Evolutionary conservation across 1,140 invertebrate genomes (phyloP).

Genomic region (Spodoptera frugiperda): DNA sequence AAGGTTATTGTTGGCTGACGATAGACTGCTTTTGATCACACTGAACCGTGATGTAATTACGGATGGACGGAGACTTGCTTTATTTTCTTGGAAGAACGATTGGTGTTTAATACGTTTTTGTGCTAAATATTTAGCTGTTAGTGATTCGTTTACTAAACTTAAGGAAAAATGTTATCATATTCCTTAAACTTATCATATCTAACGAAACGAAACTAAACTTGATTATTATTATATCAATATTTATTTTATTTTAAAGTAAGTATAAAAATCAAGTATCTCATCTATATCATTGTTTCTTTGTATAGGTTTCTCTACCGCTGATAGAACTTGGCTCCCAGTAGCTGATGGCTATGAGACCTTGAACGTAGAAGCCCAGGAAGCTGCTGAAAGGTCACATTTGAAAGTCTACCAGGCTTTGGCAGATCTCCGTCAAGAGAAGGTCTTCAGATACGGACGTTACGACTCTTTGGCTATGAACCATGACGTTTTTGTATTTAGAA

Average conservation of each 20-base stretch:
- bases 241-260: no score
- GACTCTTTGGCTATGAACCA: constrained; percentile 76
- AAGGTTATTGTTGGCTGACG: background rate
- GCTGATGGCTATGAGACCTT: constrained; percentile 87
- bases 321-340: constrained; percentile 91
- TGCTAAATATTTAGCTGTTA: no score
- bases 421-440: constrained; percentile 63
- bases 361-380: constrained; percentile 85
- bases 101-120: background rate
- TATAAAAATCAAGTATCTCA: no score
- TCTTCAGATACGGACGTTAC: constrained; percentile 73
- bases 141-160: constrained; percentile 5
- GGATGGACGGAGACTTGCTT: background rate
- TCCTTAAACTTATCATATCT: no score
- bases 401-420: constrained; percentile 75
- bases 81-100: background rate
- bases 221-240: no score
- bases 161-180: no score
- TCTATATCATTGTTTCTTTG: no score
- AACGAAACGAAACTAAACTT: no score
- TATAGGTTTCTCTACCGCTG: constrained; percentile 87
- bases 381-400: constrained; percentile 79
- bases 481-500: constrained; percentile 76
- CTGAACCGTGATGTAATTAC: constrained; percentile 2
- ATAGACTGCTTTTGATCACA: background rate